Conservation (phyloP, 2,113 vertebrate genomes). For the Falcunculus frontatus region DNA sequence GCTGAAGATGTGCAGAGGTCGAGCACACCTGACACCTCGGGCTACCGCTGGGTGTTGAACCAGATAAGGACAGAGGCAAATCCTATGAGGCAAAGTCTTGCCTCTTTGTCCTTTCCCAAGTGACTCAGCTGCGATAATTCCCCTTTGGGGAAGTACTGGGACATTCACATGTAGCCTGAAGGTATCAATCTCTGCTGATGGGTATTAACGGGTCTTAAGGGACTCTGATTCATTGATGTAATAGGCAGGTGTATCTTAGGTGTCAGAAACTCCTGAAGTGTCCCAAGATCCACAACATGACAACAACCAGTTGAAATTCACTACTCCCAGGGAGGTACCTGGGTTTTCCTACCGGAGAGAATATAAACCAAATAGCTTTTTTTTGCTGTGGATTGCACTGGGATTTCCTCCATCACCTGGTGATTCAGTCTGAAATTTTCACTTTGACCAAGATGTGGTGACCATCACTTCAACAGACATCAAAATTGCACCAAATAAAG, state of each 20-base stretch:
- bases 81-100: fast-evolving
- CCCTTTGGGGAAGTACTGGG: fast-evolving
- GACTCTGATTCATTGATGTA: not conserved
- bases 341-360: fast-evolving
- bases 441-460: not conserved
- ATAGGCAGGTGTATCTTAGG: not conserved
- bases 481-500: not conserved
- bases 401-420: not conserved
- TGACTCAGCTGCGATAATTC: not conserved
- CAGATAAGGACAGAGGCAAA: not conserved
- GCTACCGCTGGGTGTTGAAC: not conserved
- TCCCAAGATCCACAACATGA: not conserved
- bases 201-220: not conserved
- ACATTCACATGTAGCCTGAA: not conserved
- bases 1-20: fast-evolving
- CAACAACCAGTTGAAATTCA: not conserved
- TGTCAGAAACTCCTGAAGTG: not conserved
- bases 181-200: not conserved
- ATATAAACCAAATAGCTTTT: not conserved
- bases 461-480: not conserved
- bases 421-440: not conserved
- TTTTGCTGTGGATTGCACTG: not conserved
- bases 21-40: fast-evolving
- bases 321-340: not conserved
- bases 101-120: not conserved